Evolutionary conservation across 2,797 vertebrate species (phyloP).

Genomic region (Phrynocephalus vlangalii): DNA sequence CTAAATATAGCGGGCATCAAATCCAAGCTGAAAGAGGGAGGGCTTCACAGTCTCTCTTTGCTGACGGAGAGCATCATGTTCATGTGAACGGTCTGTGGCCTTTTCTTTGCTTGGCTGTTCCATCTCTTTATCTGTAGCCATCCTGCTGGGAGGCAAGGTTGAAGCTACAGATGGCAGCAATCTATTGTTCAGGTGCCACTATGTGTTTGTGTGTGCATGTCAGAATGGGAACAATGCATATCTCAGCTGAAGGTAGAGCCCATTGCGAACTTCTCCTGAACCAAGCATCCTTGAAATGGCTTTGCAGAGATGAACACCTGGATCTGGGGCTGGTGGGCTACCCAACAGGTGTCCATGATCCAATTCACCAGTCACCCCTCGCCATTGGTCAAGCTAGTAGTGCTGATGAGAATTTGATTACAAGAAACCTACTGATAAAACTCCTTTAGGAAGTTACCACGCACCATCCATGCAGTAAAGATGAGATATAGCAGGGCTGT

Average conservation of each 20-base stretch:
- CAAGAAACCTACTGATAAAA: not conserved
- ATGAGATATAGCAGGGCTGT: not conserved
- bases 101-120: not conserved
- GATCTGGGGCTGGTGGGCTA: not conserved
- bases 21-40: not conserved
- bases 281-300: not conserved
- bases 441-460: no score
- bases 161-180: not conserved
- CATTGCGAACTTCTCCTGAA: not conserved
- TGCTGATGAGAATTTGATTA: not conserved
- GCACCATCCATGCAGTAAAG: not conserved
- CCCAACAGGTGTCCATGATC: not conserved
- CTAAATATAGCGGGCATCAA: constrained; percentile 32
- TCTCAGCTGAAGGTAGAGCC: not conserved
- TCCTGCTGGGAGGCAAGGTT: not conserved
- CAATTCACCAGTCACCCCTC: not conserved
- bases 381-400: not conserved
- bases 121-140: not conserved
- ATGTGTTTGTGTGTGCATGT: not conserved
- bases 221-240: not conserved
- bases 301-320: not conserved
- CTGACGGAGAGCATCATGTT: constrained; percentile 1
- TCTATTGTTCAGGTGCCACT: not conserved
- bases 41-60: not conserved
- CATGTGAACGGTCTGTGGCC: not conserved